Evolutionary conservation across 2,113 vertebrate species (phyloP), one percentile per base, ranked within the genome.

Genomic region (Desmodus rotundus): DNA sequence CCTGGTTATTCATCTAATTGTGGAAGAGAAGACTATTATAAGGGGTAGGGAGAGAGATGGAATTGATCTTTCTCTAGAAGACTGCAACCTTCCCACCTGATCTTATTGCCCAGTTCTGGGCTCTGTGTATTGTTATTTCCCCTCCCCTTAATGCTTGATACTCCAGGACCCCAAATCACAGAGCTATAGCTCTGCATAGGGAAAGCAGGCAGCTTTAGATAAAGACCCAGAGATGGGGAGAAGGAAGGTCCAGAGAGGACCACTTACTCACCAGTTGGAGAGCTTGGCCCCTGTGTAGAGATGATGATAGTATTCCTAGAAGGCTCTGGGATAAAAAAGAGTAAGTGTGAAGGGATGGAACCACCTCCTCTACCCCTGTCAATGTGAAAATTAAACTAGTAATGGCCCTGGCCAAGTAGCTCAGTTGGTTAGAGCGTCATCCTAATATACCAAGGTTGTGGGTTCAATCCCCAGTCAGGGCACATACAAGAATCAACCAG

Each of bases 191-290:
- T 6, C 70, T 20, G 6, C 11, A 2, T 1, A n/a, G 5, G 58
- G 26, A 85, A 89, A 76, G 50, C 63, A 24, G 2, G 54, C 36
- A 15, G 65, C 16, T 36, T 77, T 31, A 14, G 33, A 15, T 43
- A 8, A 70, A 73, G 45, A 26, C 28, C 41, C 16, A 2, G 31
- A 22, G 8, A 5, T 19, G 17, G 19, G 17, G 70, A 78, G 15
- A 45, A 9, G 50, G 22, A 0, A 1, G 47, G 19, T 36, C 63
- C 70, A 41, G 45, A 72, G 43, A 47, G 36, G 3, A 45, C 13
- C 5, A 31, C 87, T 93, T 87, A 96, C 87, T 85, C 61, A 94
- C 94, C 92, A 6, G 8, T 6, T 65, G 94, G 68, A 89, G 78
- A 50, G 4, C 22, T 54, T 1, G 68, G n/a, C 5, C 19, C 50